phyloP scores from a whole-genome alignment of 2,113 vertebrate genomes.

The Corythornis cristatus region DNA sequence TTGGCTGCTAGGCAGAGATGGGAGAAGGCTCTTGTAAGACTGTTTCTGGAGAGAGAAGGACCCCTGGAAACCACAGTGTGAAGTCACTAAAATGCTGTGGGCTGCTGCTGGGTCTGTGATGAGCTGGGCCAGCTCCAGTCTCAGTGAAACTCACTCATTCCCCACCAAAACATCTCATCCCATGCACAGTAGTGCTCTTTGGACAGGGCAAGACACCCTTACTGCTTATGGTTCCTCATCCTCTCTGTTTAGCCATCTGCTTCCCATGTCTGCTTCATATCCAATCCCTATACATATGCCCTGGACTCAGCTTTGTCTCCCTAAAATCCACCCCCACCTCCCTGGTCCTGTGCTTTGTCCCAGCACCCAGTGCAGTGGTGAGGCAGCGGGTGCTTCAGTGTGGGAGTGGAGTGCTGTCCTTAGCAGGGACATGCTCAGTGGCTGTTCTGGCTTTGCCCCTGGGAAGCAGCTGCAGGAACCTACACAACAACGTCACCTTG shows the following conservation, averaged over 20 bases:
- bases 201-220: background rate
- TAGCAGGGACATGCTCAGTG: accelerated
- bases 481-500: background rate
- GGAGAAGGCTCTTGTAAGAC: background rate
- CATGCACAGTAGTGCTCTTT: accelerated
- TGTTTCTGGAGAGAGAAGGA: background rate
- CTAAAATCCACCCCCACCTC: background rate
- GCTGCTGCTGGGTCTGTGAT: background rate
- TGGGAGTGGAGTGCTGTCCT: background rate
- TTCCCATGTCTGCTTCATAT: background rate
- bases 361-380: background rate
- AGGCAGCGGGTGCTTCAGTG: background rate
- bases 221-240: background rate
- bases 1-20: background rate
- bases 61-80: background rate
- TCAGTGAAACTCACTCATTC: background rate
- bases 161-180: accelerated
- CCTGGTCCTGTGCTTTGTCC: background rate
- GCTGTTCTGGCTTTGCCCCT: background rate
- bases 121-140: background rate
- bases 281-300: background rate
- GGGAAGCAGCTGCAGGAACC: background rate
- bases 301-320: background rate
- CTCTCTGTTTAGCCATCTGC: background rate
- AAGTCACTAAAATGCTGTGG: background rate